Evolutionary conservation across 2,797 vertebrate genomes (phyloP).

Genomic region (Phrynocephalus vlangalii): DNA sequence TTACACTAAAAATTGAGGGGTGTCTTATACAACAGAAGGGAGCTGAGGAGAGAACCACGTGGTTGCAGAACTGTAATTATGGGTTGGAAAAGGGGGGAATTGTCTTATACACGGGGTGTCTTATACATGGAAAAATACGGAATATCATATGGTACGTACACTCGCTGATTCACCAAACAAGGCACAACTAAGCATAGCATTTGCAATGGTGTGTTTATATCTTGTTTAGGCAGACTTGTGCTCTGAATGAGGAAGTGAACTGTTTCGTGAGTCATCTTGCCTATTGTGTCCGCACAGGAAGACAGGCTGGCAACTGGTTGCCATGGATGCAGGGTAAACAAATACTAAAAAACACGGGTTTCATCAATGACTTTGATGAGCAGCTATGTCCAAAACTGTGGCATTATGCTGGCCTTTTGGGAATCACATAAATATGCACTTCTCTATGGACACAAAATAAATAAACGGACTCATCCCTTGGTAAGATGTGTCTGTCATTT

Average conservation of each 20-base stretch:
- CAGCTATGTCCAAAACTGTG: not conserved
- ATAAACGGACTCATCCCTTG: constrained; percentile 26
- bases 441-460: constrained; percentile 70
- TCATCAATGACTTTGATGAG: constrained; percentile 50
- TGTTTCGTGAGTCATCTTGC: constrained; percentile 50
- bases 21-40: no score
- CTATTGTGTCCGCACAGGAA: constrained; percentile 49
- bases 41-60: no score
- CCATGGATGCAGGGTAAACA: constrained; percentile 59
- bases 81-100: no score
- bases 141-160: not conserved
- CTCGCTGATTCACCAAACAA: not conserved
- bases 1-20: no score
- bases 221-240: constrained; percentile 19
- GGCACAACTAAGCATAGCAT: not conserved
- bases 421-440: constrained; percentile 45
- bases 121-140: no score
- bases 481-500: not conserved
- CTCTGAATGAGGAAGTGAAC: constrained; percentile 53
- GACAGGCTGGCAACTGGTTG: constrained; percentile 50
- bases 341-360: constrained; percentile 55
- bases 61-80: no score
- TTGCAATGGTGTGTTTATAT: constrained; percentile 32
- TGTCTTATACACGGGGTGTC: no score
- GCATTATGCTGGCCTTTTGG: constrained; percentile 10